A percentile compares a stretch with the other conserved stretches of the same genome.
Conservation (phyloP, 1,140 invertebrate species). For the Zophobas atratus region DNA sequence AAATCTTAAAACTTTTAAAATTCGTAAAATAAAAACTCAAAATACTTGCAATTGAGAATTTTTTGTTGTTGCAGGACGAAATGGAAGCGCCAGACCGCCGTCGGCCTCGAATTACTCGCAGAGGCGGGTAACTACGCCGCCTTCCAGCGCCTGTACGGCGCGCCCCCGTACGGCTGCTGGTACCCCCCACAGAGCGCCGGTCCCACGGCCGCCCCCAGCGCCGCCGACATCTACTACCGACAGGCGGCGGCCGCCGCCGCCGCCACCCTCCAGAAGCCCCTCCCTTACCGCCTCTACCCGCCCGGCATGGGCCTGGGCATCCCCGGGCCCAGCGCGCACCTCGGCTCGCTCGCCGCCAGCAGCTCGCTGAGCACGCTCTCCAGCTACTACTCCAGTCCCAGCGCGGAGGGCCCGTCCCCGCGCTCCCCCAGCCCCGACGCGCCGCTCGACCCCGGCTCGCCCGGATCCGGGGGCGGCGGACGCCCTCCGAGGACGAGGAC, state of each 20-base stretch:
- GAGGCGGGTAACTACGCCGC: slow-evolving; percentile 98
- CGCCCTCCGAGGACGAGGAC: slow-evolving; percentile 74
- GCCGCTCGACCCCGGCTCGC: slow-evolving; percentile 68
- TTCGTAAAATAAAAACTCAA: not conserved
- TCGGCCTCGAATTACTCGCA: slow-evolving; percentile 94
- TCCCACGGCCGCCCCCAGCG: slow-evolving; percentile 75
- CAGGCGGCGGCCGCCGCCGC: slow-evolving; percentile 81
- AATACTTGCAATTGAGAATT: not conserved
- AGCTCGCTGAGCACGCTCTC: slow-evolving; percentile 74
- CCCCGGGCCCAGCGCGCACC: slow-evolving; percentile 75
- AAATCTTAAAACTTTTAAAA: not conserved
- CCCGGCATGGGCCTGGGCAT: slow-evolving; percentile 74
- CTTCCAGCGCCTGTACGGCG: slow-evolving; percentile 93
- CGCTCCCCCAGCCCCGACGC: slow-evolving; percentile 66
- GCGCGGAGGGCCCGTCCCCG: slow-evolving; percentile 63
- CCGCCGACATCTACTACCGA: slow-evolving; percentile 85
- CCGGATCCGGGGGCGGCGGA: slow-evolving; percentile 65
- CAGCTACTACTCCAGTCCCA: slow-evolving; percentile 74
- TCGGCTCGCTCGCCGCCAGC: slow-evolving; percentile 73
- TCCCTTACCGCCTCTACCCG: slow-evolving; percentile 86
- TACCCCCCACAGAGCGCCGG: slow-evolving; percentile 74
- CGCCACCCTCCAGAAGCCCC: slow-evolving; percentile 88
- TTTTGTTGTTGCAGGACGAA: slow-evolving; percentile 89
- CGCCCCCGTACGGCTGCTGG: slow-evolving; percentile 79
- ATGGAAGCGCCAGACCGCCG: slow-evolving; percentile 99